These are phyloP conservation scores for Manis javanica DNA, from an alignment of 2,797 vertebrate genomes.

Conservation along the genomic window DNA sequence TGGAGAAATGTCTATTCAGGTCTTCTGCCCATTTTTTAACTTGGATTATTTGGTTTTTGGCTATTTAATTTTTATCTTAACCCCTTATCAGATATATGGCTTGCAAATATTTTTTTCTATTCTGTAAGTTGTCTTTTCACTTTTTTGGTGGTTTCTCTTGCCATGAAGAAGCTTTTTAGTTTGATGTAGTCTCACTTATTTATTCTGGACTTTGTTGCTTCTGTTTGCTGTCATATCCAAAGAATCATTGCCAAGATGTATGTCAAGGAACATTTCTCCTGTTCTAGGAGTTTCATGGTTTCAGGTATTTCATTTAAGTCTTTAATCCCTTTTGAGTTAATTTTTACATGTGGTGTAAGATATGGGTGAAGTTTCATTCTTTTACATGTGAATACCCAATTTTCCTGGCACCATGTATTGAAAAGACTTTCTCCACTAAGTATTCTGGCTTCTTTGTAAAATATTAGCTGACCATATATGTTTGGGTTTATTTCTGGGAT, in stretches of 20 bases:
- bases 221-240: not conserved
- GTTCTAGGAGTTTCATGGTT: not conserved
- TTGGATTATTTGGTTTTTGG: not conserved
- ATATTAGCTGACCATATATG: not conserved
- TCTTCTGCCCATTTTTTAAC: not conserved
- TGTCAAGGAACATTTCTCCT: not conserved
- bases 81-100: not conserved
- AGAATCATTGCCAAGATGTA: not conserved
- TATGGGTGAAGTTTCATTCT: not conserved
- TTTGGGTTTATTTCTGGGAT: not conserved
- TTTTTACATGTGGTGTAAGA: not conserved
- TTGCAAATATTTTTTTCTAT: not conserved
- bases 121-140: not conserved
- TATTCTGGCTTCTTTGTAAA: not conserved
- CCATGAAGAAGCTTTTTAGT: not conserved
- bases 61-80: not conserved
- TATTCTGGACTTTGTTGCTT: not conserved
- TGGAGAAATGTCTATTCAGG: not conserved
- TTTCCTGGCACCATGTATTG: not conserved
- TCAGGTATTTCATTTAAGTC: not conserved
- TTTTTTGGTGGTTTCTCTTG: not conserved
- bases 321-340: not conserved
- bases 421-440: not conserved
- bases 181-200: not conserved
- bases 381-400: not conserved